Percentiles rank a stretch among this genome's conserved stretches.
These are phyloP conservation scores for Diceros bicornis DNA, from an alignment of 2,797 vertebrate genomes.

Conservation along the genomic window DNA sequence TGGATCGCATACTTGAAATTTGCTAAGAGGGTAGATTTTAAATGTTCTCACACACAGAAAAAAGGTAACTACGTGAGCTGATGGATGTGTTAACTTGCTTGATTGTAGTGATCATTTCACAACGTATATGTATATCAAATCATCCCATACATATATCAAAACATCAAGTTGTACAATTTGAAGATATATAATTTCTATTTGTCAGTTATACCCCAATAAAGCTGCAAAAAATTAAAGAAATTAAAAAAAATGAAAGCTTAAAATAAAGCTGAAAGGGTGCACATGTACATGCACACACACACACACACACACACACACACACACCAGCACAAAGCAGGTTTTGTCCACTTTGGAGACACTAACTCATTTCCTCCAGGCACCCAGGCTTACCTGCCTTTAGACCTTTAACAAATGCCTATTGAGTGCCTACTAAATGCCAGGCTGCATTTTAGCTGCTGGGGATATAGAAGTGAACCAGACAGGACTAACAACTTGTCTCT, in stretches of 20 bases:
- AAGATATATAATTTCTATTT: not conserved
- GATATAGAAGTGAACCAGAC: not conserved
- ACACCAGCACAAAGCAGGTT: not conserved
- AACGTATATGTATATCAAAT: not conserved
- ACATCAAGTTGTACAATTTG: not conserved
- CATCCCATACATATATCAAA: not conserved
- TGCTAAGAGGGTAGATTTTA: not conserved
- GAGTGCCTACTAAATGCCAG: not conserved
- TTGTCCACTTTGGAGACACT: fast-evolving
- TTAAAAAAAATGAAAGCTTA: not conserved
- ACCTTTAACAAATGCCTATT: not conserved
- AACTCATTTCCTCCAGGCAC: not conserved
- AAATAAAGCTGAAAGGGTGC: not conserved
- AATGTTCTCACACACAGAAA: not conserved
- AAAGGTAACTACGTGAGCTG: not conserved
- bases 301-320: fast-evolving
- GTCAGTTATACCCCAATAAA: not conserved
- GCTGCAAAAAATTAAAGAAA: not conserved
- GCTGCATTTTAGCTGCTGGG: too few species aligned
- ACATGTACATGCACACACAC: fast-evolving
- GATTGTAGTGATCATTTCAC: not conserved
- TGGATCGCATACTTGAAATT: not conserved
- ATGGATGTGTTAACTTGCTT: not conserved
- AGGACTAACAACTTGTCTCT: not conserved
- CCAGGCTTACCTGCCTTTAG: not conserved